Conservation (phyloP, 92 coral and sea anemone genomes). For the Phymanthus crucifer region DNA sequence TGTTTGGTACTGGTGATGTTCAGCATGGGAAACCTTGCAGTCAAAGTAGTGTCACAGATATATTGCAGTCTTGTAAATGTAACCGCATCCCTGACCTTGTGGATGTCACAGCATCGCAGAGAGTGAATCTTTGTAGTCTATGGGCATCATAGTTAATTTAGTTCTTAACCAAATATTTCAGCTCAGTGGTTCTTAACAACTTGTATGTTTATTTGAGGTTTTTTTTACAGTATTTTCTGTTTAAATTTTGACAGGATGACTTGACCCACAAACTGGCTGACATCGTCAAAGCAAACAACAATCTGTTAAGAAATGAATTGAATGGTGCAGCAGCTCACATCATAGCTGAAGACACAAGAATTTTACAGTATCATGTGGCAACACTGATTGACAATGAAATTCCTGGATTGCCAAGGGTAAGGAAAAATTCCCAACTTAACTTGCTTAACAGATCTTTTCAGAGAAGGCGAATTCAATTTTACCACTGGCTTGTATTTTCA, state of each 20-base stretch:
- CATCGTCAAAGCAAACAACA: constrained; percentile 91
- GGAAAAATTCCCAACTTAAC: not conserved
- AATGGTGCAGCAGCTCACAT: constrained; percentile 99
- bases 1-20: too few relatives aligned
- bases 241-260: constrained; percentile 69
- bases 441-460: not conserved
- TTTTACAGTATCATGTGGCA: constrained; percentile 98
- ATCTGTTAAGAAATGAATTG: constrained; percentile 87
- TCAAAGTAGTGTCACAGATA: too few relatives aligned
- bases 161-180: too few relatives aligned
- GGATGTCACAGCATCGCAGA: too few relatives aligned
- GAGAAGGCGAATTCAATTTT: too few relatives aligned
- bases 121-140: too few relatives aligned
- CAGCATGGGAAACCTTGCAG: too few relatives aligned
- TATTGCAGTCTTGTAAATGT: too few relatives aligned
- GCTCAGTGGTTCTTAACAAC: too few relatives aligned
- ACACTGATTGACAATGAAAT: constrained; percentile 96
- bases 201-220: not conserved
- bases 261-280: constrained; percentile 98
- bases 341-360: constrained; percentile 94
- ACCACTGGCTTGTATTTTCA: too few relatives aligned
- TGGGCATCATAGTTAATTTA: too few relatives aligned
- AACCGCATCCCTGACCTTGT: too few relatives aligned
- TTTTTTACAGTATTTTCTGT: not conserved
- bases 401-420: constrained; percentile 96